Base-by-base conservation (phyloP, 2,113 vertebrate genomes). In the Catharus bicknelli region DNA sequence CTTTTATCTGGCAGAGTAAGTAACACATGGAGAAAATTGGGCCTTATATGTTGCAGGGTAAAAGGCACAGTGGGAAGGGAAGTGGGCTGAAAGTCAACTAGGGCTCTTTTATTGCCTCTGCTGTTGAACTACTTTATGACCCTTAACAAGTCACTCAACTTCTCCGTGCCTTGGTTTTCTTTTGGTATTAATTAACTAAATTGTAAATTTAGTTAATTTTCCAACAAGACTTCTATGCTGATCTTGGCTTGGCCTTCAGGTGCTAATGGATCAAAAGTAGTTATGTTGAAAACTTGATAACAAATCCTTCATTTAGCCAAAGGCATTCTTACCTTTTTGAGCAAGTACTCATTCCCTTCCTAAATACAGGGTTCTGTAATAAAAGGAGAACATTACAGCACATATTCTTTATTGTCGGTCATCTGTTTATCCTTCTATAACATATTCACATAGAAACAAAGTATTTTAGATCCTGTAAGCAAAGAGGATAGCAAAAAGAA, bases 101-200 rank as follows among this genome's bases (percentile, higher is more conserved):
- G 26, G 67, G 51, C 54, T 95, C 38, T 66, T 92, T 76, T 85
- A 89, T 58, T 94, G 70, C 78, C 29, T 85, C 47, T 93, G 51
- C 72, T 93, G 47, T 86, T 88, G 66, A 74, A 34, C 50, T 93
- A 58, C 63, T 95, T 92, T 83, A 85, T 94, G 89, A 77, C 87
- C 75, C 74, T 93, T 88, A 89, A 70, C 53, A 68, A 86, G 73
- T 87, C 73, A 59, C 83, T 88, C 84, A 57, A 10, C 45, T 88
- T 79, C 55, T 87, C 53, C 30, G 29, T 85, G 62, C 75, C 62
- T 93, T 88, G 26, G 42, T 92, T 94, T 95, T 79, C 74, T 84
- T 92, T 90, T 58, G 86, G 54, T 90, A 94, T 86, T 96, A 83
- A 92, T 86, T 94, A 95, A 94, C 85, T 94, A 93, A 69, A 88